Evolutionary conservation across 2,888 invertebrate genomes (phyloP).

Genomic region (Galeopsomyia nigrocyanea): DNA sequence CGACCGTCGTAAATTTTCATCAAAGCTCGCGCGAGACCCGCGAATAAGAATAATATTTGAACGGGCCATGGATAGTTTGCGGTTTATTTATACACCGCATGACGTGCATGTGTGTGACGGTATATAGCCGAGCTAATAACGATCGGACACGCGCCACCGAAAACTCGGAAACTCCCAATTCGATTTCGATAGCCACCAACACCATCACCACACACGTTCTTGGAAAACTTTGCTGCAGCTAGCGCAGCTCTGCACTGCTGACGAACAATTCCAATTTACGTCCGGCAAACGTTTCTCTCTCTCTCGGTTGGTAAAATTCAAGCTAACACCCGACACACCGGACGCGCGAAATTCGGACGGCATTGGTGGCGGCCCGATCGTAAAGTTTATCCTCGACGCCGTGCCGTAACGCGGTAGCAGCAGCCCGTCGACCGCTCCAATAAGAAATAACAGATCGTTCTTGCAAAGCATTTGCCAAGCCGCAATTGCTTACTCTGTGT

Average conservation of each 20-base stretch:
- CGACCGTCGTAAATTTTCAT: too few species aligned
- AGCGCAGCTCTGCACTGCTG: background rate
- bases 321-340: slow-evolving; percentile 18
- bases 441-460: slow-evolving; percentile 5
- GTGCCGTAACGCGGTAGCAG: too few species aligned
- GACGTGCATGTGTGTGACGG: too few species aligned
- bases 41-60: too few species aligned
- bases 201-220: slow-evolving; percentile 34
- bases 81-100: too few species aligned
- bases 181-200: background rate
- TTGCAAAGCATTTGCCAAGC: background rate
- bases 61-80: too few species aligned
- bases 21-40: too few species aligned
- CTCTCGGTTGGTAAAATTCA: slow-evolving; percentile 30
- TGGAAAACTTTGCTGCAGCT: slow-evolving; percentile 20
- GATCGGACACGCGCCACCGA: background rate
- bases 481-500: background rate
- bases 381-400: background rate
- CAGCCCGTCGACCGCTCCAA: too few species aligned
- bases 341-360: slow-evolving; percentile 34
- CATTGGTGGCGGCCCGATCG: background rate
- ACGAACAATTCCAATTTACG: slow-evolving; percentile 49
- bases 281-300: slow-evolving; percentile 25
- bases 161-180: background rate
- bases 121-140: slow-evolving; percentile 25